These are phyloP conservation scores for Hyperoplus lanceolatus DNA, from an alignment of 2,797 vertebrate species.

Conservation along the genomic window DNA sequence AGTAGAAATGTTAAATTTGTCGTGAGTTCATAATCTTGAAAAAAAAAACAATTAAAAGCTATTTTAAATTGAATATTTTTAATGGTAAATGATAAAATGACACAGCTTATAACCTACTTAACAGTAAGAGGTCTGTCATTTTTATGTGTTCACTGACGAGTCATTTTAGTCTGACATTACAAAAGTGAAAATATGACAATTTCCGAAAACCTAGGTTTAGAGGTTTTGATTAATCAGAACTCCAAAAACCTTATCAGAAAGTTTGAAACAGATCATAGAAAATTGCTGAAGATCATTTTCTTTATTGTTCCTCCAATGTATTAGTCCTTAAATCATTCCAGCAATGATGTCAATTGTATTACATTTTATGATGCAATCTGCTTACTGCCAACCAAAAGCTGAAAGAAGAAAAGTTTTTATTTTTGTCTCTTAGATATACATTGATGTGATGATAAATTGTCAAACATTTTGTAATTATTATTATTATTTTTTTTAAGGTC, in stretches of 20 bases:
- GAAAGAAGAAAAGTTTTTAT: no score
- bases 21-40: not conserved
- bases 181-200: not conserved
- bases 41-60: not conserved
- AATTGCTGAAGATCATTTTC: not conserved
- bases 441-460: no score
- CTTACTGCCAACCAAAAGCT: no score
- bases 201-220: not conserved
- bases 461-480: no score
- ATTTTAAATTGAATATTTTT: not conserved
- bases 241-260: not conserved
- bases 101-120: not conserved
- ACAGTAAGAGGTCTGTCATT: not conserved
- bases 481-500: no score
- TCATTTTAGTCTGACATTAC: not conserved
- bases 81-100: not conserved
- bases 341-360: not conserved
- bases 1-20: not conserved
- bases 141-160: not conserved
- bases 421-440: no score
- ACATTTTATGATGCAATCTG: no score
- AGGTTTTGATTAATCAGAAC: not conserved
- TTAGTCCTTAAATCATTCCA: not conserved
- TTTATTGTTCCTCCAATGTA: not conserved
- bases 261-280: not conserved